Evolutionary conservation across 2,797 vertebrate genomes (phyloP).

Genomic region (Borostomias antarcticus): DNA sequence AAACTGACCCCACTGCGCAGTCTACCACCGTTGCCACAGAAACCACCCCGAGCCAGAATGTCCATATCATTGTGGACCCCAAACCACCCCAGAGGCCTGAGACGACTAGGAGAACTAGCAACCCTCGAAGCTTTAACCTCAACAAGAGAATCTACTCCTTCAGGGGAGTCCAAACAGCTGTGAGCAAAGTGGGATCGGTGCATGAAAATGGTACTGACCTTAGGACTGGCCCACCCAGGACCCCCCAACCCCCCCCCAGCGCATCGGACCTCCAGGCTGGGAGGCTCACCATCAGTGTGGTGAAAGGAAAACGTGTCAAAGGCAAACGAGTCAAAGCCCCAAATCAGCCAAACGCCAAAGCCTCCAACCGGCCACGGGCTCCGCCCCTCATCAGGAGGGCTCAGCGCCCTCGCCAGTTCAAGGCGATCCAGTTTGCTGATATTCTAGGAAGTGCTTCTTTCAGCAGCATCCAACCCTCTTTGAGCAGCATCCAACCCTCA

Average conservation of each 20-base stretch:
- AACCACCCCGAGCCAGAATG: neutral
- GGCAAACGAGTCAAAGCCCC: neutral
- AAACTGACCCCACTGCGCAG: neutral
- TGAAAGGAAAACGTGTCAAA: slow-evolving; percentile 42
- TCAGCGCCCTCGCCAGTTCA: neutral
- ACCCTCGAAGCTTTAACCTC: neutral
- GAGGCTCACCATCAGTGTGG: slow-evolving; percentile 36
- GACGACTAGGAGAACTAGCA: no score
- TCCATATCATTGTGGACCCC: neutral
- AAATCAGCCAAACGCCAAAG: neutral
- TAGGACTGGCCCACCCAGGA: neutral
- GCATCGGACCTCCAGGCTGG: neutral
- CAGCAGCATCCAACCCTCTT: slow-evolving; percentile 23
- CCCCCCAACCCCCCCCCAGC: neutral
- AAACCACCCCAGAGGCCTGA: no score
- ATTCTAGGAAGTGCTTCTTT: slow-evolving; percentile 56
- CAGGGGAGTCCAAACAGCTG: slow-evolving; percentile 9
- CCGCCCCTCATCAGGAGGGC: slow-evolving; percentile 20
- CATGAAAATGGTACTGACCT: neutral
- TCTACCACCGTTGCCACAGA: neutral
- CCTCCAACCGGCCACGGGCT: neutral
- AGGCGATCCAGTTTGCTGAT: slow-evolving; percentile 37
- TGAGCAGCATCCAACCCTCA: neutral
- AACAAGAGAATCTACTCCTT: neutral
- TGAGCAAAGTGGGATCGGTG: neutral